Conservation (phyloP, 2,797 vertebrate species). For the Distichodus sexfasciatus region DNA sequence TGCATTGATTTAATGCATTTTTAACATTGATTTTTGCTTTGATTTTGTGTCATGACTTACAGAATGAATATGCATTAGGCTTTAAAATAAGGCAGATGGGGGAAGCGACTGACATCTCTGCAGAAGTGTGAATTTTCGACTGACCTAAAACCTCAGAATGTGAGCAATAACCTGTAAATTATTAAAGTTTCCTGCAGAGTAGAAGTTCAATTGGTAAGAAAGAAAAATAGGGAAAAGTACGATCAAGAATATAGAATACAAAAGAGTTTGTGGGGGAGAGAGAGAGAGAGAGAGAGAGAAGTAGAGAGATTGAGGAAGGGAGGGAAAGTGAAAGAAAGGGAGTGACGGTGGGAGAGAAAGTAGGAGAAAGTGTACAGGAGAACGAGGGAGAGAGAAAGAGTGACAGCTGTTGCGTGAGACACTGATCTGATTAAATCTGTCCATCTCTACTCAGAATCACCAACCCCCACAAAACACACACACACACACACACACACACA, state of each 20-base stretch:
- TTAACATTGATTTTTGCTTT: no score
- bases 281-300: not conserved
- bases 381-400: constrained; percentile 38
- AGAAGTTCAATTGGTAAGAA: not conserved
- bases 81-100: not conserved
- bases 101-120: not conserved
- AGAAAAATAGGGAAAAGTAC: not conserved
- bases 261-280: not conserved
- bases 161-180: not conserved
- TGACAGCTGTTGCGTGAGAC: constrained; percentile 70
- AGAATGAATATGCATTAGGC: constrained; percentile 3
- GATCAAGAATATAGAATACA: not conserved
- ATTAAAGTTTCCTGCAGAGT: not conserved
- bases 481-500: constrained; percentile 15
- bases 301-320: not conserved
- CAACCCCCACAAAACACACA: constrained; percentile 27
- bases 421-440: constrained; percentile 74
- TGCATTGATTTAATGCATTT: no score
- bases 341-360: not conserved
- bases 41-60: no score
- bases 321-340: constrained; percentile 1
- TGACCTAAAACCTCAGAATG: not conserved
- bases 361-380: constrained; percentile 46
- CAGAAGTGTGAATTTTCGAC: constrained; percentile 1
- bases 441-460: constrained; percentile 57